These are phyloP conservation scores for Cyclargus thomasi DNA, from an alignment of 1,140 invertebrate species.

Conservation along the genomic window DNA sequence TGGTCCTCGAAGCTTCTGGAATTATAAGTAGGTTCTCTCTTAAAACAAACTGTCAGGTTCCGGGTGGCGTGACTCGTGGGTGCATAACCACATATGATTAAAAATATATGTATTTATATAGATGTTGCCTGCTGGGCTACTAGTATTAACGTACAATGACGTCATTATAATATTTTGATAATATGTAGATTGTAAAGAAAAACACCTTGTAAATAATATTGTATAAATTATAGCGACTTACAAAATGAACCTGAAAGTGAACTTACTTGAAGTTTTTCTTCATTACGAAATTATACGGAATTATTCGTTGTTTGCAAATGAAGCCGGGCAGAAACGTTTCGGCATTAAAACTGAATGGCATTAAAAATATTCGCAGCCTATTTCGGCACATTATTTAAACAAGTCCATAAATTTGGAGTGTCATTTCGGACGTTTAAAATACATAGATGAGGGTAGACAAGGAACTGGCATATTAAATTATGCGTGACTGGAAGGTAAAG, in stretches of 20 bases:
- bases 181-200: too few relatives aligned
- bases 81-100: too few relatives aligned
- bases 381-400: slow-evolving; percentile 18
- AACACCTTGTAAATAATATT: neutral
- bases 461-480: slow-evolving; percentile 48
- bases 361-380: slow-evolving; percentile 22
- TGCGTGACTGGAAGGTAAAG: slow-evolving; percentile 37
- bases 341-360: slow-evolving; percentile 13
- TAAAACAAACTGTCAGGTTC: too few relatives aligned
- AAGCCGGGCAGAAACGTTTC: neutral
- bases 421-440: slow-evolving; percentile 22
- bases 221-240: neutral
- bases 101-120: too few relatives aligned
- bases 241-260: neutral
- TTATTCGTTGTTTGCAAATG: slow-evolving; percentile 1
- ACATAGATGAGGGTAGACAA: slow-evolving; percentile 42
- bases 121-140: too few relatives aligned
- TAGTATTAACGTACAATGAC: too few relatives aligned
- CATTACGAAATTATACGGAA: neutral
- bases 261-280: neutral
- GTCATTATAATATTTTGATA: too few relatives aligned
- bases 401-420: slow-evolving; percentile 21
- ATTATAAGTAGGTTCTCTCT: too few relatives aligned
- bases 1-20: too few relatives aligned
- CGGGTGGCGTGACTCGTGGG: too few relatives aligned